Evolutionary conservation across 2,888 invertebrate genomes (phyloP).

Genomic region (Trachelus iudaicus): DNA sequence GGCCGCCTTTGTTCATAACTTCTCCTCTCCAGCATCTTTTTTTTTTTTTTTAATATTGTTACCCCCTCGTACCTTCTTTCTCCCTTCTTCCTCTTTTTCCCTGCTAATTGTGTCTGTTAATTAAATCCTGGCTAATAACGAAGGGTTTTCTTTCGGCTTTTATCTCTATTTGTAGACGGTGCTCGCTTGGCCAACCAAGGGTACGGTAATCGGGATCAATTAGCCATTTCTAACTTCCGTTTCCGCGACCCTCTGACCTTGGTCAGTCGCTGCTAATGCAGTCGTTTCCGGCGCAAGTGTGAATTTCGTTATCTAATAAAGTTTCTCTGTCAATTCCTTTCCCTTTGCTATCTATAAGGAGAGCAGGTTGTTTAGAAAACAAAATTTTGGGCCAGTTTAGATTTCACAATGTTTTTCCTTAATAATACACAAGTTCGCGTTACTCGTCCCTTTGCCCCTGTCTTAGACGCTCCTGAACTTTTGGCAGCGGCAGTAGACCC

Average conservation of each 20-base stretch:
- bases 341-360: neutral
- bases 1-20: neutral
- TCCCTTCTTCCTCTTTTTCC: neutral
- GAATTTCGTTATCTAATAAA: neutral
- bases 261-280: neutral
- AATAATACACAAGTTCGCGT: neutral
- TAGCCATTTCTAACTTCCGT: neutral
- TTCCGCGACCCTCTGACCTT: neutral
- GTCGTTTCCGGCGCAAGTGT: neutral
- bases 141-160: neutral
- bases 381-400: neutral
- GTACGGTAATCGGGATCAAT: neutral
- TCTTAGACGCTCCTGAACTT: neutral
- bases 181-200: neutral
- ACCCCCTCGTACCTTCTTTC: neutral
- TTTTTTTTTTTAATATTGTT: neutral
- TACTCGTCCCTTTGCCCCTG: neutral
- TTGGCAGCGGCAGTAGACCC: neutral
- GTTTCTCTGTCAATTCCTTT: conserved; percentile 4
- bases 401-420: neutral
- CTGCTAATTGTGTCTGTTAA: neutral
- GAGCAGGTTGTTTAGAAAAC: neutral
- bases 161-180: neutral
- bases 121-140: neutral
- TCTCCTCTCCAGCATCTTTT: neutral